A percentile compares a stretch with the other conserved stretches of the same genome.
Conservation (phyloP, 2,888 invertebrate species). For the Alsophila aescularia region DNA sequence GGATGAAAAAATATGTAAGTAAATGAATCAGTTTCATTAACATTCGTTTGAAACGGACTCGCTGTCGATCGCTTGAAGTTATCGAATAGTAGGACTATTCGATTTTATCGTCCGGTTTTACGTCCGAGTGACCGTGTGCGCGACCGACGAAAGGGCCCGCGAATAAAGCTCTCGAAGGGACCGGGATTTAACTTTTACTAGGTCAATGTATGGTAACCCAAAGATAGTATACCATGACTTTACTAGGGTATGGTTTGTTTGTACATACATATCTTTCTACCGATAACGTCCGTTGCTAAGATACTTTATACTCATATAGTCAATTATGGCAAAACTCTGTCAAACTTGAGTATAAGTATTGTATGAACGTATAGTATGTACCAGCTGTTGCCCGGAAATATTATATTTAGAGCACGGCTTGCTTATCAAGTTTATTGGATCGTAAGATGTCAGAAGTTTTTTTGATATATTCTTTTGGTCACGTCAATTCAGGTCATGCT, state of each 20-base stretch:
- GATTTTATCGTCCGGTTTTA: slow-evolving; percentile 50
- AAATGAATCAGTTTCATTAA: slow-evolving; percentile 35
- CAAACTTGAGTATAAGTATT: not conserved
- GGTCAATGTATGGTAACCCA: no score
- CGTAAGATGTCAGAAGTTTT: slow-evolving; percentile 11
- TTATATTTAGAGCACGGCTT: slow-evolving; percentile 8
- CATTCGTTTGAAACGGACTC: slow-evolving; percentile 26
- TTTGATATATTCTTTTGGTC: slow-evolving; percentile 16
- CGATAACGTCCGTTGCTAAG: not conserved
- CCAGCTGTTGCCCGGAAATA: slow-evolving; percentile 21
- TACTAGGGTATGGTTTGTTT: not conserved
- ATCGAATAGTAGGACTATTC: slow-evolving; percentile 48
- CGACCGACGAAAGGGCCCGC: slow-evolving; percentile 45
- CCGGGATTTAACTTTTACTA: slow-evolving; percentile 18
- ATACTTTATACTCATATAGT: not conserved
- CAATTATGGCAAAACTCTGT: slow-evolving; percentile 17
- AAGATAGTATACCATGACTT: no score
- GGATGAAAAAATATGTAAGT: no score
- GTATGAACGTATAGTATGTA: not conserved
- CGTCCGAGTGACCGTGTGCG: slow-evolving; percentile 42
- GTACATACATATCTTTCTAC: not conserved
- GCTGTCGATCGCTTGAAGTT: slow-evolving; percentile 41
- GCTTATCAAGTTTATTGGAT: slow-evolving; percentile 10
- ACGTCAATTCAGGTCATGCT: slow-evolving; percentile 6
- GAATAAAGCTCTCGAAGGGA: slow-evolving; percentile 30